Base-by-base conservation (phyloP, 2,113 vertebrate species). In the Oreochromis tanganicae region DNA sequence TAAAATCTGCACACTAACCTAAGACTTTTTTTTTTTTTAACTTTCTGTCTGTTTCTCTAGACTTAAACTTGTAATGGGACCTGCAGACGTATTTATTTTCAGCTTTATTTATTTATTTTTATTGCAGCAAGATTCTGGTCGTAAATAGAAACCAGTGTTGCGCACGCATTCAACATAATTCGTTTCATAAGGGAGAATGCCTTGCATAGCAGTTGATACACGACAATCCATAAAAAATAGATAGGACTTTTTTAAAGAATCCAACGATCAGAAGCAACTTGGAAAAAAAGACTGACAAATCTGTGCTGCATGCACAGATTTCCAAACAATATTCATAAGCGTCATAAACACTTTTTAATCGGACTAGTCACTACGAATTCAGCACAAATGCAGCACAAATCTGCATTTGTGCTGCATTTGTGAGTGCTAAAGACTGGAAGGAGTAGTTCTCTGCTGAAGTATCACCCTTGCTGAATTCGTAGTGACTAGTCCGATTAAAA, bases 181-280 rank as follows among this genome's bases (percentile, higher is more conserved):
- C 80, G 85, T 90, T 84, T 85, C 81, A 84, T 59, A 54, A 87
- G 68, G n/a, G 4, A 78, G 73, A 55, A 84, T 68, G 80, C 68
- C 38, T 95, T 95, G 94, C 94, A 95, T 94, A 94, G 92, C 88
- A 93, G 89, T 86, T 78, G 84, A 75, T 57, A 85, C 71, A 82
- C 56, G 57, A 82, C 48, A 85, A 19, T 83, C 84, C 56, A 81
- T 89, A 88, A 92, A 93, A 94, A 93, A 95, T 89, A 94, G 87
- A 93, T 73, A 73, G 6, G 86, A 71, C 55, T 85, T 29, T 32
- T 54, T 50, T 75, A 19, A 75, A 78, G 24, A 83, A 85, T 50
- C 57, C 27, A 50, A 81, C n/a, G 5, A n/a, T 19, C 82, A 41
- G 14, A 73, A 10, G 4, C 17, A 52, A 4, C 7, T 11, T 61